Percentiles rank a stretch among this genome's conserved stretches.
Conservation (phyloP, 2,113 vertebrate species). For the Prinia subflava region DNA sequence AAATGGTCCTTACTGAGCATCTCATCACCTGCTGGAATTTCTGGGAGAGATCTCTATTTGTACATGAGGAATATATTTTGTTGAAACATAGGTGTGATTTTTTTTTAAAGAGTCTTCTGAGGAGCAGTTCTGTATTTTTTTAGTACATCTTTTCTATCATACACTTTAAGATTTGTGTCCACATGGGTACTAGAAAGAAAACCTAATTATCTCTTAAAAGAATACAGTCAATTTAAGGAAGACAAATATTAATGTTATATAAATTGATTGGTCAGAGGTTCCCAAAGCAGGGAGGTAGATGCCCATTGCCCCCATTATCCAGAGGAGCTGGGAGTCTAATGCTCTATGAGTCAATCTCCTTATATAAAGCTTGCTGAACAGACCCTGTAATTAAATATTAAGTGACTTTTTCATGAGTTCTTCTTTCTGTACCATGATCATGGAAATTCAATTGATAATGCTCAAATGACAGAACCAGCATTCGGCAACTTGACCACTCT, state of each 20-base stretch:
- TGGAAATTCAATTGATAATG: not conserved
- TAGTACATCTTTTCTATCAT: not conserved
- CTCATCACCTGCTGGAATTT: accelerated
- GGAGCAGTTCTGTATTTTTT: not conserved
- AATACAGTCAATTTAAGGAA: conserved; percentile 19
- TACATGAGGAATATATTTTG: not conserved
- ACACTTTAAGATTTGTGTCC: not conserved
- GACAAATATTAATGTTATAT: not conserved
- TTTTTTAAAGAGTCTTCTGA: not conserved
- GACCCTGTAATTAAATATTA: not conserved
- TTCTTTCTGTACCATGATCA: not conserved
- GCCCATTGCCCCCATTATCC: not conserved
- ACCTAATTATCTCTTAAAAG: conserved; percentile 26
- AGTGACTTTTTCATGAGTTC: not conserved
- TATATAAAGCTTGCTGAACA: not conserved
- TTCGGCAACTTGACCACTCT: not conserved
- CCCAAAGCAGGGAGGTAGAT: not conserved
- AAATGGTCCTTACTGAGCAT: not conserved
- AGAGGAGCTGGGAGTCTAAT: not conserved
- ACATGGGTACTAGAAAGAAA: not conserved
- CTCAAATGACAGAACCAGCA: not conserved
- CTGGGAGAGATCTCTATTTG: not conserved
- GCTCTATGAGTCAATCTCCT: not conserved
- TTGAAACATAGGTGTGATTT: not conserved
- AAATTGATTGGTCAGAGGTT: conserved; percentile 7